phyloP scores from a whole-genome alignment of 2,797 vertebrate species.

The Synanceia verrucosa region DNA sequence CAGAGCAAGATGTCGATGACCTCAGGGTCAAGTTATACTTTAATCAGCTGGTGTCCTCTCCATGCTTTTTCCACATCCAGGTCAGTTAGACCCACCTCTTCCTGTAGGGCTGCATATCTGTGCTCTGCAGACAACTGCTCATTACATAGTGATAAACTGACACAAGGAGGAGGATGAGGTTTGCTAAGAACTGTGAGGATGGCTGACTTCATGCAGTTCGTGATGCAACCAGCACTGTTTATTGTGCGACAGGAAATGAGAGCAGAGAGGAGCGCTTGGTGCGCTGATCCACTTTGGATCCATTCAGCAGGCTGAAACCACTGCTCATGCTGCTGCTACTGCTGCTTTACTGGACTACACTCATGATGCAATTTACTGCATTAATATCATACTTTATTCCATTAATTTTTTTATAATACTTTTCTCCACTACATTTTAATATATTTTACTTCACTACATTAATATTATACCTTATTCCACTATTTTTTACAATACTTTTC shows the following conservation, averaged over 20 bases:
- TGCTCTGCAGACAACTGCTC: slow-evolving; percentile 69
- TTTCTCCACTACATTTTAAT: background rate
- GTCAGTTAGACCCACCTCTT: slow-evolving; percentile 35
- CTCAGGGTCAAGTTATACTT: background rate
- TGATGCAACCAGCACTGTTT: slow-evolving; percentile 23
- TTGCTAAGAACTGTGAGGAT: slow-evolving; percentile 8
- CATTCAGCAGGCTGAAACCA: too few relatives aligned
- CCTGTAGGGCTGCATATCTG: slow-evolving; percentile 72
- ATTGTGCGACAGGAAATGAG: background rate
- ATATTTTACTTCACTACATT: background rate
- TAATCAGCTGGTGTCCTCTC: background rate
- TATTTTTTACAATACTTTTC: too few relatives aligned
- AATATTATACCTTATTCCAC: too few relatives aligned
- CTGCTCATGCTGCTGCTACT: too few relatives aligned
- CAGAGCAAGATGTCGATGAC: slow-evolving; percentile 3
- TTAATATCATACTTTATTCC: too few relatives aligned
- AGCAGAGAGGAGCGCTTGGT: background rate
- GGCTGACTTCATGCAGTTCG: slow-evolving; percentile 17
- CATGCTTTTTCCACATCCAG: background rate
- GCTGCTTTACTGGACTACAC: too few relatives aligned
- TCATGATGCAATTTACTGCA: too few relatives aligned
- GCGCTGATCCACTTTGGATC: background rate
- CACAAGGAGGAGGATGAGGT: slow-evolving; percentile 3
- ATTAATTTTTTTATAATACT: too few relatives aligned
- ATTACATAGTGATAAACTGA: slow-evolving; percentile 58